Evolutionary conservation across 2,113 vertebrate genomes (phyloP).

Genomic region (Dasyornis broadbenti): DNA sequence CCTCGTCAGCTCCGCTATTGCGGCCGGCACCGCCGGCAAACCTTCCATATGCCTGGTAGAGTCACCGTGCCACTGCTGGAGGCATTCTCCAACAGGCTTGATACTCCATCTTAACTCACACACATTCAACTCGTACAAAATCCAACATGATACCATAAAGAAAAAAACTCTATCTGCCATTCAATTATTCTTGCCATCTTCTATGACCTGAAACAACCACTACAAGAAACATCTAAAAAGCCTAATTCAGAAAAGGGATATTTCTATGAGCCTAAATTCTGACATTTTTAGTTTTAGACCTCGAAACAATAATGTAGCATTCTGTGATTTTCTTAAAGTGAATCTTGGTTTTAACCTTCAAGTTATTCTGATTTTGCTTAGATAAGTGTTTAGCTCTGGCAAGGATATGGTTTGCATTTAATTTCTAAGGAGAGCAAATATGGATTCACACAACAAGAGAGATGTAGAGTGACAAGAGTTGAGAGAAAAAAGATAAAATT

Average conservation of each 20-base stretch:
- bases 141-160: neutral
- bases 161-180: neutral
- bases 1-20: neutral
- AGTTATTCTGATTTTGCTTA: slow-evolving; percentile 58
- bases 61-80: neutral
- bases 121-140: neutral
- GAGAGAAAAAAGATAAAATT: slow-evolving; percentile 44
- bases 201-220: neutral
- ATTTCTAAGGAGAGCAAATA: slow-evolving; percentile 57
- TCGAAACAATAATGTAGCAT: neutral
- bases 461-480: slow-evolving; percentile 22
- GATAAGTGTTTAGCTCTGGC: slow-evolving; percentile 33
- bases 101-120: neutral
- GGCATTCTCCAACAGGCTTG: rapidly evolving
- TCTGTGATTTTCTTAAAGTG: slow-evolving; percentile 26
- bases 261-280: neutral
- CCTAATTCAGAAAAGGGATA: neutral
- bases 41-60: neutral
- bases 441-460: slow-evolving; percentile 19
- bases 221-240: neutral
- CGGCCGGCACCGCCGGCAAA: rapidly evolving
- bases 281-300: neutral
- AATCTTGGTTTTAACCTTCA: slow-evolving; percentile 56
- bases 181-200: neutral
- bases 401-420: slow-evolving; percentile 68